A percentile compares a stretch with the other conserved stretches of the same genome.
phyloP scores from a whole-genome alignment of 1,140 invertebrate genomes.

The Conus ventricosus region DNA sequence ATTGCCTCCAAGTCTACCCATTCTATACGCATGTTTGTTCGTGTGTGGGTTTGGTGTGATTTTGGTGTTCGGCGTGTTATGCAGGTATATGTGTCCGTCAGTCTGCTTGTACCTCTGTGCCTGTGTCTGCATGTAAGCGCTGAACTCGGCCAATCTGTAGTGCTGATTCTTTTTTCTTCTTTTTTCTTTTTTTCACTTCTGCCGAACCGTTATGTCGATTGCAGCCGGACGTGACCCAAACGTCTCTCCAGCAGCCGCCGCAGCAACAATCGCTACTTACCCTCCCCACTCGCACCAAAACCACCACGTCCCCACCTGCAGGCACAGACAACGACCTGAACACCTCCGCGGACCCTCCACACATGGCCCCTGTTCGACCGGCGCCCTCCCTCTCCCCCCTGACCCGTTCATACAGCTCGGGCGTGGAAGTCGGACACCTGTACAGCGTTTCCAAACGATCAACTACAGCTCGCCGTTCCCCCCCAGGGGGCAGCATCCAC shows the following conservation, averaged over 20 bases:
- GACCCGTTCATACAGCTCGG: slow-evolving; percentile 23
- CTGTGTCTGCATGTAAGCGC: too few species aligned
- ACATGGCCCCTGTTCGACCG: slow-evolving; percentile 50
- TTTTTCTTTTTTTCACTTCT: neutral
- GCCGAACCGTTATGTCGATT: slow-evolving; percentile 78
- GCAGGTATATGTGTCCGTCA: neutral
- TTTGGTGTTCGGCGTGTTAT: too few species aligned
- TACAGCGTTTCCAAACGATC: slow-evolving; percentile 47
- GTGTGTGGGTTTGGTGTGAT: too few species aligned
- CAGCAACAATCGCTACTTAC: slow-evolving; percentile 1
- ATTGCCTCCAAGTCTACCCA: neutral
- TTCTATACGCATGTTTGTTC: neutral
- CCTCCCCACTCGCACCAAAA: slow-evolving; percentile 47
- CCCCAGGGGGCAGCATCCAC: slow-evolving; percentile 29
- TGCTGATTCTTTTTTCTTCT: too few species aligned
- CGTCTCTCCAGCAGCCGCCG: slow-evolving; percentile 58
- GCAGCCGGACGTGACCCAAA: slow-evolving; percentile 90
- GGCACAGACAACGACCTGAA: slow-evolving; percentile 51
- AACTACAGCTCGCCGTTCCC: neutral
- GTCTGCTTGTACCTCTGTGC: neutral
- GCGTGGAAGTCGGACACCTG: slow-evolving; percentile 25
- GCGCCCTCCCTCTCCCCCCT: slow-evolving; percentile 43
- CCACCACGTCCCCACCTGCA: slow-evolving; percentile 64
- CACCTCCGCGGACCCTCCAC: slow-evolving; percentile 58
- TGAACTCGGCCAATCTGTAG: too few species aligned